phyloP scores from a whole-genome alignment of 1,140 invertebrate genomes.

The Orius insidiosus region DNA sequence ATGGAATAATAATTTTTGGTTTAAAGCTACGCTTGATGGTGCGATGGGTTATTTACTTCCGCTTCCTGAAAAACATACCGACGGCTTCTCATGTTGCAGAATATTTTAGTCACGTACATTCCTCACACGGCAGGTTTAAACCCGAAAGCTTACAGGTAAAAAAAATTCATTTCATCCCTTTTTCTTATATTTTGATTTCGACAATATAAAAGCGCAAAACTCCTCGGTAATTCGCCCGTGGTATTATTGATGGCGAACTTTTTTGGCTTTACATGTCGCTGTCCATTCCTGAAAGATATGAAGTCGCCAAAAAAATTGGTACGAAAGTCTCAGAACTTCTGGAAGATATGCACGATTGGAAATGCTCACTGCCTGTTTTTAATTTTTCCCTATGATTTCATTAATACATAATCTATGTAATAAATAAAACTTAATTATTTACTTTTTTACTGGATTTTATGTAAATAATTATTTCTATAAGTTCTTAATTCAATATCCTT shows the following conservation, averaged over 20 bases:
- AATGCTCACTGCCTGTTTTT: slow-evolving; percentile 77
- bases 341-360: slow-evolving; percentile 80
- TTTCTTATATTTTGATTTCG: slow-evolving; percentile 24
- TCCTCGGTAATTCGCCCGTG: slow-evolving; percentile 63
- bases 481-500: too few relatives aligned
- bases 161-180: slow-evolving; percentile 4
- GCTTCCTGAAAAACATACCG: slow-evolving; percentile 81
- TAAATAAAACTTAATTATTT: too few relatives aligned
- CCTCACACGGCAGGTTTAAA: slow-evolving; percentile 73
- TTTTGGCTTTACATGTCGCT: slow-evolving; percentile 70
- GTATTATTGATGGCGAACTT: slow-evolving; percentile 87
- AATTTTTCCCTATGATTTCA: slow-evolving; percentile 23
- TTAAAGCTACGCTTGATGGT: slow-evolving; percentile 78
- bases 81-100: slow-evolving; percentile 90
- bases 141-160: slow-evolving; percentile 58
- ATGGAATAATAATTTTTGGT: too few relatives aligned
- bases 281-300: slow-evolving; percentile 65
- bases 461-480: too few relatives aligned
- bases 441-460: too few relatives aligned
- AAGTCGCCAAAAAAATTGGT: slow-evolving; percentile 87
- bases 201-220: slow-evolving; percentile 44
- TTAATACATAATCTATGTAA: too few relatives aligned
- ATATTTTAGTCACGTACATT: slow-evolving; percentile 71
- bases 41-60: slow-evolving; percentile 83
- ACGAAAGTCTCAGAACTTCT: slow-evolving; percentile 81